Conservation (phyloP, 2,113 vertebrate species). For the Lycaon pictus region DNA sequence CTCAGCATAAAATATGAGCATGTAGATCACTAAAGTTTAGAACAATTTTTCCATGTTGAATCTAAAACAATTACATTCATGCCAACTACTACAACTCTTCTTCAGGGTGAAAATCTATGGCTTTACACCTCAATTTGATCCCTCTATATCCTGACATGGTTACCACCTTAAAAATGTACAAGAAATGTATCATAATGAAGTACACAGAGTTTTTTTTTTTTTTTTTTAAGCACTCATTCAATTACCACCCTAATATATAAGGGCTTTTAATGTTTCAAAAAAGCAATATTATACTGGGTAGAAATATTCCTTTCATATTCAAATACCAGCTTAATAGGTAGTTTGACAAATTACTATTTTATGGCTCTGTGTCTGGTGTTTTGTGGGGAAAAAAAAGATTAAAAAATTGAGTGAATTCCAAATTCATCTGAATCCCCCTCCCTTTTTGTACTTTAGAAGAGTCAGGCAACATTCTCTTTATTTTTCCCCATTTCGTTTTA, state of each 20-base stretch:
- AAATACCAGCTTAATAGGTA: background rate
- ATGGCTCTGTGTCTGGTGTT: conserved; percentile 65
- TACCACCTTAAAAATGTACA: background rate
- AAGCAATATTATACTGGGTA: conserved; percentile 46
- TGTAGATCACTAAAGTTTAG: background rate
- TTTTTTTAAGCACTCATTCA: background rate
- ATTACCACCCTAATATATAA: background rate
- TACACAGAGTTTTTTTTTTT: background rate
- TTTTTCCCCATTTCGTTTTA: background rate
- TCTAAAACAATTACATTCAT: background rate
- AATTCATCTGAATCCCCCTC: background rate
- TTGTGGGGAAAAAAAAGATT: background rate
- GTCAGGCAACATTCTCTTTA: conserved; percentile 8
- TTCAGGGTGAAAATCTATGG: background rate
- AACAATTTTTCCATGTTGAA: background rate
- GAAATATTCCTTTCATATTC: conserved; percentile 61
- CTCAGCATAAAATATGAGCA: background rate
- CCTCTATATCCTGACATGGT: background rate
- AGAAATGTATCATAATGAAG: conserved; percentile 25
- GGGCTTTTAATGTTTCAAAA: conserved; percentile 1
- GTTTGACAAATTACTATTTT: conserved; percentile 57
- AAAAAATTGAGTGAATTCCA: conserved; percentile 30
- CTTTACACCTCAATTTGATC: background rate
- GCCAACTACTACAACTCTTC: background rate
- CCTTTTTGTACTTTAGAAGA: conserved; percentile 15